Percentiles rank a stretch among this genome's conserved stretches.
Conservation (phyloP, 2,797 vertebrate genomes). For the Amblyopsis hoosieri region DNA sequence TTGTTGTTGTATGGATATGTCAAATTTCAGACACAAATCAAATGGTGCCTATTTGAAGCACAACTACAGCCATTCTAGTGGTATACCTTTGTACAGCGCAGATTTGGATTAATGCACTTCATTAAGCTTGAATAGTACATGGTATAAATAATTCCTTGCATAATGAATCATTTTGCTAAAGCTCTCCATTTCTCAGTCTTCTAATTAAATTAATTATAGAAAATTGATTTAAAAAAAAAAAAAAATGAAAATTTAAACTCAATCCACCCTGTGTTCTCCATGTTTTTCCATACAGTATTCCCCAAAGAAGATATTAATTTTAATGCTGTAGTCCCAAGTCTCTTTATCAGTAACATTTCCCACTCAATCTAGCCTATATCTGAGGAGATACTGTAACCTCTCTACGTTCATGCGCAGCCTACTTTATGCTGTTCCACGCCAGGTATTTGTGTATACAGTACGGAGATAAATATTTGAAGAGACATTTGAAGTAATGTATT, state of each 20-base stretch:
- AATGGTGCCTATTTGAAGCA: too few species aligned
- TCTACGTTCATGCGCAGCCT: too few species aligned
- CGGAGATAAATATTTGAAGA: too few species aligned
- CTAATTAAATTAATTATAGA: conserved; percentile 60
- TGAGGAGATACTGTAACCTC: too few species aligned
- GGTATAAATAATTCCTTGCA: conserved; percentile 24
- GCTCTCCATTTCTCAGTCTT: conserved; percentile 40
- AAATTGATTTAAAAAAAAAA: conserved; percentile 39
- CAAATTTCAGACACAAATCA: too few species aligned
- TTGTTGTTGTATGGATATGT: too few species aligned
- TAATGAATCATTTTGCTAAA: conserved; percentile 23
- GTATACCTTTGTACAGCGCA: background rate
- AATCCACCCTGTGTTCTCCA: conserved; percentile 14
- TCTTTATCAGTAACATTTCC: conserved; percentile 11
- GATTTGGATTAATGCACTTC: background rate
- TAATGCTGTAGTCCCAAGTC: conserved; percentile 22
- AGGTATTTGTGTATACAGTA: too few species aligned
- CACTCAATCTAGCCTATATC: too few species aligned
- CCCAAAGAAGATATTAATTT: conserved; percentile 13
- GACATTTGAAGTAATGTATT: too few species aligned
- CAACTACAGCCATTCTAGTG: background rate
- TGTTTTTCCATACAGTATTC: conserved; percentile 22
- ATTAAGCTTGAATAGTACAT: background rate
- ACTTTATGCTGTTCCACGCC: too few species aligned
- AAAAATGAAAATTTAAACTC: conserved; percentile 41